phyloP scores from a whole-genome alignment of 2,113 vertebrate genomes.

The Xiphophorus couchianus region DNA sequence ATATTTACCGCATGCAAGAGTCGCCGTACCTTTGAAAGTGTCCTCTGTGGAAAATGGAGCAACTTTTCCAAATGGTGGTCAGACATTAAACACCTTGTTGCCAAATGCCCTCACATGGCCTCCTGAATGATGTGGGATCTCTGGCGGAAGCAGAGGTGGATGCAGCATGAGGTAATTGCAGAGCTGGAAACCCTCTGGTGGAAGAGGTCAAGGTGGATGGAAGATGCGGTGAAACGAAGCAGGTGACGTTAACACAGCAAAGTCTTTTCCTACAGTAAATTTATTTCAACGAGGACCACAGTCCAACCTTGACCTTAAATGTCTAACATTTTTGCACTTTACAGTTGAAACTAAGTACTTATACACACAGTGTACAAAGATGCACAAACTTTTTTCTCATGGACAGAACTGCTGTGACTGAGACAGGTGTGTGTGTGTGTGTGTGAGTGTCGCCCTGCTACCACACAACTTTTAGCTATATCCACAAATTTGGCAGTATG shows the following conservation, averaged over 20 bases:
- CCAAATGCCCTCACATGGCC: constrained; percentile 25
- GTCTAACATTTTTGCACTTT: no score
- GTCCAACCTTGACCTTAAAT: background rate
- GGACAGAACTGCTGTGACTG: background rate
- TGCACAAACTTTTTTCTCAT: background rate
- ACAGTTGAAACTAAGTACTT: no score
- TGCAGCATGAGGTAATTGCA: constrained; percentile 28
- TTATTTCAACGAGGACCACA: background rate
- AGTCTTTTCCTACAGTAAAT: constrained; percentile 1
- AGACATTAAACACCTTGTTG: constrained; percentile 12
- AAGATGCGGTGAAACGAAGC: constrained; percentile 1
- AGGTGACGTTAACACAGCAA: constrained; percentile 3
- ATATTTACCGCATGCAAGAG: constrained; percentile 16
- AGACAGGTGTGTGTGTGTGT: background rate
- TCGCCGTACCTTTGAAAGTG: background rate
- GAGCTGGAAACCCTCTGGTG: constrained; percentile 10
- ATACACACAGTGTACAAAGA: no score
- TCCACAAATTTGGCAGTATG: background rate
- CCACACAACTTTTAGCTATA: background rate
- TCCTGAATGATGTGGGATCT: constrained; percentile 22
- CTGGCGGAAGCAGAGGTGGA: constrained; percentile 20
- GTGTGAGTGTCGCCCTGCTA: background rate
- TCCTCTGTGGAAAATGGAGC: background rate
- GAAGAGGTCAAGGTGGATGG: background rate
- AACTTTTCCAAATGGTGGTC: background rate